These are phyloP conservation scores for Drosophila virilis DNA, from an alignment of 1,140 invertebrate species.

Conservation along the genomic window DNA sequence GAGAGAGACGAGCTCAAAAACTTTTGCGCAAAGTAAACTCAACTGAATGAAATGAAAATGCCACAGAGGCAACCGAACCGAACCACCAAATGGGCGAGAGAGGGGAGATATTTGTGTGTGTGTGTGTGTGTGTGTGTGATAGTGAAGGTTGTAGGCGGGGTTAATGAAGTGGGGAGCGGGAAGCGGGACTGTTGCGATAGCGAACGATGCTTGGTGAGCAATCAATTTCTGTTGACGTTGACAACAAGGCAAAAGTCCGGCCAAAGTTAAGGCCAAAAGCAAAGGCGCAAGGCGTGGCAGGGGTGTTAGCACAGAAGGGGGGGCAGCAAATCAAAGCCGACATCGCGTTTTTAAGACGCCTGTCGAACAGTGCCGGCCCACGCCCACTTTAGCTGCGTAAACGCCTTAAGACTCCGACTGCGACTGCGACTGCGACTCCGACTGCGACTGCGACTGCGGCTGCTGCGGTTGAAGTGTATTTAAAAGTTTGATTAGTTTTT, in stretches of 20 bases:
- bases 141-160: neutral
- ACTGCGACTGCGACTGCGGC: conserved; percentile 7
- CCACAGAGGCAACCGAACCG: conserved; percentile 78
- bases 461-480: conserved; percentile 77
- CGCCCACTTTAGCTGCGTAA: conserved; percentile 55
- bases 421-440: conserved; percentile 19
- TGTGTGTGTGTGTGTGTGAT: neutral
- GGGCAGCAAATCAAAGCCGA: conserved; percentile 71
- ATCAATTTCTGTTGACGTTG: conserved; percentile 83
- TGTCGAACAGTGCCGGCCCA: conserved; percentile 68
- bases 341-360: conserved; percentile 69
- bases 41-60: conserved; percentile 82
- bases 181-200: conserved; percentile 9
- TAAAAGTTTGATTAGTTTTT: conserved; percentile 83
- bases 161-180: neutral
- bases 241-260: conserved; percentile 82
- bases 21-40: conserved; percentile 78
- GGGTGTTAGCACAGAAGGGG: neutral
- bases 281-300: conserved; percentile 12
- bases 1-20: conserved; percentile 59
- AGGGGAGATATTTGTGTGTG: neutral
- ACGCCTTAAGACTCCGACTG: conserved; percentile 53
- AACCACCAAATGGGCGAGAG: conserved; percentile 41
- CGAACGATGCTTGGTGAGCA: conserved; percentile 62
- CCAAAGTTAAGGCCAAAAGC: conserved; percentile 71